Percentiles rank a stretch among this genome's conserved stretches.
Evolutionary conservation across 2,797 vertebrate genomes (phyloP).

Genomic region (Arrhamphus sclerolepis): DNA sequence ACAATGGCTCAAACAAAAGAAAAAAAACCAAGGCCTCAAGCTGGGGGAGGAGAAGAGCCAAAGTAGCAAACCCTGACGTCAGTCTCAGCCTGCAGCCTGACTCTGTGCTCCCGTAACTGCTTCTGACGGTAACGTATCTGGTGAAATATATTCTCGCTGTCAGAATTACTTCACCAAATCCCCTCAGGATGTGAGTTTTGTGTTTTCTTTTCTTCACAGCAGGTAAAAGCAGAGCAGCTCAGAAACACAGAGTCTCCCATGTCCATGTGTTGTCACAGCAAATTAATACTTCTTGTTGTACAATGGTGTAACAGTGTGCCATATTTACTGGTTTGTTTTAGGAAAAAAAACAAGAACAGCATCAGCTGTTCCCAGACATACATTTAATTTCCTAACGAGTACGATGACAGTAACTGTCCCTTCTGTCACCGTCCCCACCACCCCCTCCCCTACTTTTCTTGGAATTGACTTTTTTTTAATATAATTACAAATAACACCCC

Average conservation of each 20-base stretch:
- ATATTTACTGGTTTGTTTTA: constrained; percentile 6
- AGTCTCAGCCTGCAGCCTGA: constrained; percentile 7
- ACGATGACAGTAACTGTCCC: constrained; percentile 21
- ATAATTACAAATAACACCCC: too few species aligned
- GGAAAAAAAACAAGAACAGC: neutral
- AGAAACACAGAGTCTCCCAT: constrained; percentile 13
- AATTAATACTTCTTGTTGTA: constrained; percentile 5
- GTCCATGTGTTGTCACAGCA: constrained; percentile 4
- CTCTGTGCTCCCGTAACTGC: constrained; percentile 9
- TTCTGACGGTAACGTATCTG: constrained; percentile 29
- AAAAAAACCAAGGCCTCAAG: neutral
- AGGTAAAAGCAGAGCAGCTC: constrained; percentile 25
- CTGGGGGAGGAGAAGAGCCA: constrained; percentile 10
- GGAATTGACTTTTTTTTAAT: constrained; percentile 13
- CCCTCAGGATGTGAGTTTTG: constrained; percentile 25
- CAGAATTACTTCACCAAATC: constrained; percentile 22
- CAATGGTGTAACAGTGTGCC: neutral
- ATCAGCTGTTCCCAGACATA: neutral
- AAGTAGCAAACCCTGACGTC: constrained; percentile 29
- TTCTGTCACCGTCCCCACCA: constrained; percentile 21
- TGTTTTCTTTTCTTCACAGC: constrained; percentile 9
- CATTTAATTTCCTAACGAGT: constrained; percentile 28
- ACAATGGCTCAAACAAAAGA: neutral
- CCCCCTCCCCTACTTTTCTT: constrained; percentile 17
- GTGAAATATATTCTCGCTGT: constrained; percentile 27